Percentiles rank a stretch among this genome's conserved stretches.
These are phyloP conservation scores for Drosophila chauvacae DNA, from an alignment of 1,140 invertebrate species.

Conservation along the genomic window DNA sequence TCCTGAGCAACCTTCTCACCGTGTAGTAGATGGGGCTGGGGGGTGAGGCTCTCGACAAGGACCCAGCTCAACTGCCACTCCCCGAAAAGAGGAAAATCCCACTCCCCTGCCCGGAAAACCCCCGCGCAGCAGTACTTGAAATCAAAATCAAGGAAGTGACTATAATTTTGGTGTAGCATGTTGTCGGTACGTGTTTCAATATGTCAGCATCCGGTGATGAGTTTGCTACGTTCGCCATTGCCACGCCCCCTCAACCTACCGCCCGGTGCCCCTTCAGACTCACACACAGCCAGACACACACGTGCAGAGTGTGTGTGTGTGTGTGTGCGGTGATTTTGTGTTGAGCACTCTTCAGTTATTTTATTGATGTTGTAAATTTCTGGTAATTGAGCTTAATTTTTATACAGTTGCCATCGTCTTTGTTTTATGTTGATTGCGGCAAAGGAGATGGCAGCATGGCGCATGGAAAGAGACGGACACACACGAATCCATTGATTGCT, in stretches of 20 bases:
- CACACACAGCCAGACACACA: constrained; percentile 48
- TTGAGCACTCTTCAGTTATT: constrained; percentile 81
- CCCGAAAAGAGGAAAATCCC: neutral
- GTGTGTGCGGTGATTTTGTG: constrained; percentile 69
- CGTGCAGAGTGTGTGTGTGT: constrained; percentile 14
- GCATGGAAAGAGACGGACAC: constrained; percentile 7
- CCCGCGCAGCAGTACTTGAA: constrained; percentile 66
- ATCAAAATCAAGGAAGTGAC: constrained; percentile 84
- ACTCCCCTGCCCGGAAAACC: neutral
- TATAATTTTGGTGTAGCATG: constrained; percentile 85
- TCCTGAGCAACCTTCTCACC: neutral
- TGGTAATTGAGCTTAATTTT: constrained; percentile 83
- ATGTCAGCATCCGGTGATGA: constrained; percentile 84
- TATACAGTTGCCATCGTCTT: constrained; percentile 74
- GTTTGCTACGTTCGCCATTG: constrained; percentile 71
- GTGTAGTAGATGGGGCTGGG: neutral
- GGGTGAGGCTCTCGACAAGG: constrained; percentile 15
- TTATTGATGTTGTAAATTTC: constrained; percentile 83
- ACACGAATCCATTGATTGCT: constrained; percentile 37
- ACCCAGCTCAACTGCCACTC: constrained; percentile 34
- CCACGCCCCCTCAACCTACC: constrained; percentile 27
- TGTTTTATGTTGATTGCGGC: constrained; percentile 78
- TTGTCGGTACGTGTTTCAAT: constrained; percentile 84
- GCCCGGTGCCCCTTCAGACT: constrained; percentile 4
- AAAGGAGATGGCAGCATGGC: constrained; percentile 10